These are phyloP conservation scores for Andrena dorsata DNA, from an alignment of 2,888 invertebrate species.

Conservation along the genomic window DNA sequence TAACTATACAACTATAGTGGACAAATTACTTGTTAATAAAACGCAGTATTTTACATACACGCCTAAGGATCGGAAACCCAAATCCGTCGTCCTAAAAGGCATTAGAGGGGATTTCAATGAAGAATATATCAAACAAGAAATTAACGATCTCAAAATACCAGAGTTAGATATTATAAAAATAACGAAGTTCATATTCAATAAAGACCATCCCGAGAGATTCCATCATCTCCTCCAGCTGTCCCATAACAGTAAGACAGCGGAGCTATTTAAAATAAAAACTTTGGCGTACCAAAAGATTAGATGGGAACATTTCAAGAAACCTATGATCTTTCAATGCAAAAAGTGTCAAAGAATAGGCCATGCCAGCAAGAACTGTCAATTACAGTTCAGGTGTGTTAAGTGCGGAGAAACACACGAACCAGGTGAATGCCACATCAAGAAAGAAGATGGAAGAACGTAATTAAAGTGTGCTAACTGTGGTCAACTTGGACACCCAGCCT, in stretches of 20 bases:
- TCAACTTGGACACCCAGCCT: too few relatives aligned
- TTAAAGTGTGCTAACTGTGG: too few relatives aligned
- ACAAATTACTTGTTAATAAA: background rate
- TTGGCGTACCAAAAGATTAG: background rate
- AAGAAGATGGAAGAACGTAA: too few relatives aligned
- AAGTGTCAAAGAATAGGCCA: constrained; percentile 5
- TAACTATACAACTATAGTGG: background rate
- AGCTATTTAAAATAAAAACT: background rate
- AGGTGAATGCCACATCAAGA: too few relatives aligned
- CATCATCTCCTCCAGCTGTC: background rate
- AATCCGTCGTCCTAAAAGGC: constrained; percentile 2
- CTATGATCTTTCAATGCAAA: background rate
- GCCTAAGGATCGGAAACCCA: background rate
- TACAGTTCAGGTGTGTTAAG: background rate
- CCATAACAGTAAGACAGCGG: background rate
- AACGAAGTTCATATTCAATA: constrained; percentile 3
- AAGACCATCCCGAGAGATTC: background rate
- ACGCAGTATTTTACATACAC: background rate
- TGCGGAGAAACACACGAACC: too few relatives aligned
- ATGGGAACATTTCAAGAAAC: background rate
- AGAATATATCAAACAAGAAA: background rate
- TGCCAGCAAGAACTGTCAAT: background rate
- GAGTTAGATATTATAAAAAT: background rate
- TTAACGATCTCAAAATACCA: background rate
- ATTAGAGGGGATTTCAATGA: background rate